phyloP scores from a whole-genome alignment of 2,113 vertebrate species.

The Oplegnathus fasciatus region DNA sequence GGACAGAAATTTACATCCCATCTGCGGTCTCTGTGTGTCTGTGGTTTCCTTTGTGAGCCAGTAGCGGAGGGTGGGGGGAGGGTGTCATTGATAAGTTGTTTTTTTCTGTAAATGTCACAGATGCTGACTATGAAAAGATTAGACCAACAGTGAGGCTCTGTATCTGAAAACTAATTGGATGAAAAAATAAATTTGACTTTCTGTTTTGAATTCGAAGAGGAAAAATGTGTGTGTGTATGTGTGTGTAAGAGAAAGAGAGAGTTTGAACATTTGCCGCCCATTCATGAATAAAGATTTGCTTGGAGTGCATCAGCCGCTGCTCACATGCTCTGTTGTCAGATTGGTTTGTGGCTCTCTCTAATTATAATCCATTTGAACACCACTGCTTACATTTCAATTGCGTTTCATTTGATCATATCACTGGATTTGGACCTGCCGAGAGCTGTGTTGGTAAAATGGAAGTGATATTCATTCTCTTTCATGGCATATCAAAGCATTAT shows the following conservation, averaged over 20 bases:
- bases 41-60: constrained; percentile 34
- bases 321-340: constrained; percentile 69
- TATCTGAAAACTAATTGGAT: constrained; percentile 45
- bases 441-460: not conserved
- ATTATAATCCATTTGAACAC: constrained; percentile 71
- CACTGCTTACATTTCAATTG: constrained; percentile 51
- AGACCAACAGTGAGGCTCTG: constrained; percentile 23
- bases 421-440: constrained; percentile 13
- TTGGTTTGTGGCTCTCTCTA: constrained; percentile 58
- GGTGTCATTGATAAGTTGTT: constrained; percentile 39
- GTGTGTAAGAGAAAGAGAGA: not conserved
- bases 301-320: constrained; percentile 69
- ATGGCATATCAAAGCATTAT: constrained; percentile 34
- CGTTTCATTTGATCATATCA: constrained; percentile 42
- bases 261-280: constrained; percentile 34
- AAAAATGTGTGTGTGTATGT: not conserved
- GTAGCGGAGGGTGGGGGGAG: not conserved
- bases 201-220: constrained; percentile 38
- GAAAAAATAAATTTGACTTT: constrained; percentile 21
- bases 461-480: constrained; percentile 24
- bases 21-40: not conserved
- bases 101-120: constrained; percentile 65
- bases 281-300: constrained; percentile 77
- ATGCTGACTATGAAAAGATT: constrained; percentile 49
- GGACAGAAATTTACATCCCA: constrained; percentile 38